A percentile compares a stretch with the other conserved stretches of the same genome.
Evolutionary conservation across 2,888 invertebrate genomes (phyloP).

Genomic region (Drosophila affinis): DNA sequence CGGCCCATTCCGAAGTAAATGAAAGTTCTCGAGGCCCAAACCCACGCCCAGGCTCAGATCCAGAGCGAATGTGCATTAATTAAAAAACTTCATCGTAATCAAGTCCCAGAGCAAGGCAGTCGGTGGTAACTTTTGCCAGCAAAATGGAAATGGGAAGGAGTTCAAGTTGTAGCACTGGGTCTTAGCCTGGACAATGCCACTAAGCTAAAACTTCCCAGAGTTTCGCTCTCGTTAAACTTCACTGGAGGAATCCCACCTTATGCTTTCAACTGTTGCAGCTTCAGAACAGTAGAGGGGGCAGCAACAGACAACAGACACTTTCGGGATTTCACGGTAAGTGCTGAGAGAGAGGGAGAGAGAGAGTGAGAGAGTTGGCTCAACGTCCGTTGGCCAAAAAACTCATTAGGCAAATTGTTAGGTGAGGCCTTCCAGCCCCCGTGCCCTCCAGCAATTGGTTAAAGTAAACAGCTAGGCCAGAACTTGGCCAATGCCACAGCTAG

Average conservation of each 20-base stretch:
- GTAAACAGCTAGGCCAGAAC: too few relatives aligned
- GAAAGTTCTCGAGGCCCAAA: slow-evolving; percentile 5
- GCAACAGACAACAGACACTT: slow-evolving; percentile 5
- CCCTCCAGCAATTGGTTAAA: slow-evolving; percentile 3
- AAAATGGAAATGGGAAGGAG: too few relatives aligned
- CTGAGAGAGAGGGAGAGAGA: neutral
- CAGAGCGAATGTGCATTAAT: slow-evolving; percentile 31
- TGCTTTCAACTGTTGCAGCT: too few relatives aligned
- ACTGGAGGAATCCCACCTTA: too few relatives aligned
- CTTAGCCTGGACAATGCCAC: too few relatives aligned
- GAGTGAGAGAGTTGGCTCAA: neutral
- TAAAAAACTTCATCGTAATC: slow-evolving; percentile 40
- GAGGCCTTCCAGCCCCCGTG: neutral
- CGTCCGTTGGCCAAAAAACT: slow-evolving; percentile 54
- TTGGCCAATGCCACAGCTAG: too few relatives aligned
- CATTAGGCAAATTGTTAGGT: slow-evolving; percentile 60
- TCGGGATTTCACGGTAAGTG: neutral
- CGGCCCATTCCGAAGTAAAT: slow-evolving; percentile 3
- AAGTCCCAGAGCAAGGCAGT: slow-evolving; percentile 17
- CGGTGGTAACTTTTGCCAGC: too few relatives aligned
- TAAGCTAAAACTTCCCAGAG: too few relatives aligned
- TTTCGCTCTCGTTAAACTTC: too few relatives aligned
- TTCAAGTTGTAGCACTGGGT: too few relatives aligned
- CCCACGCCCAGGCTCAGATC: neutral
- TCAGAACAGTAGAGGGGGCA: too few relatives aligned